Base-by-base conservation (phyloP, 2,797 vertebrate species). In the Distichodus sexfasciatus region DNA sequence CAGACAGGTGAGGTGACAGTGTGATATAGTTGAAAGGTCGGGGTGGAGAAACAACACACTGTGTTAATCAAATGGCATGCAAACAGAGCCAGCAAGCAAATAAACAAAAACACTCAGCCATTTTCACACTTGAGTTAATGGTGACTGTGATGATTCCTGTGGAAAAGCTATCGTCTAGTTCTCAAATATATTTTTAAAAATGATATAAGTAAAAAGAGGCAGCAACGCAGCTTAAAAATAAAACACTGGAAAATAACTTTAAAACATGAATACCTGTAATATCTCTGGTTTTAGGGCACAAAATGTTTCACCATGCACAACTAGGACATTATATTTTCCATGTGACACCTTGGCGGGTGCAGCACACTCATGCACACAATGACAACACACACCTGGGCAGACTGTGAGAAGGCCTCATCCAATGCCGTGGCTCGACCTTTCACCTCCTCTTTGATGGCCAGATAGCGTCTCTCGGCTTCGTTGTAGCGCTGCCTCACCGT, bases 401-500 rank as follows among this genome's bases (percentile, higher is more conserved):
- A 99, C 80, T 99, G 97, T 0, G 97, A 95, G 69, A 97, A 88
- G 0, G 97, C 96, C 78, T 99, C 96, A 0, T 99, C 97, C 0
- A 99, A 86, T 0, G 87, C 83, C 1, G 92, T 80, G 0, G 97
- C 96, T 0, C 96, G 90, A 79, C 89, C 90, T 76, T 96, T 95
- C 59, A 98, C 95, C 66, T 96, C 96, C 70, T 95, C 94, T 82
- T 98, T 98, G 84, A 99, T 97, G 53, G 75, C 91, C 68, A 91
- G 80, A 53, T 98, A 99, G 53, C 88, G 88, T 10, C 86, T 82
- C 83, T 96, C 95, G 0, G 96, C 93, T 0, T 86, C 84, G 0
- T 55, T 66, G 83, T 93, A 97, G 71, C 94, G 95, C 38, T 91
- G 88, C 69, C 89, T 93, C 65, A 99, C 90, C 33, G 88, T 85